Conservation (phyloP, 2,888 invertebrate species). For the Desoria tigrina region DNA sequence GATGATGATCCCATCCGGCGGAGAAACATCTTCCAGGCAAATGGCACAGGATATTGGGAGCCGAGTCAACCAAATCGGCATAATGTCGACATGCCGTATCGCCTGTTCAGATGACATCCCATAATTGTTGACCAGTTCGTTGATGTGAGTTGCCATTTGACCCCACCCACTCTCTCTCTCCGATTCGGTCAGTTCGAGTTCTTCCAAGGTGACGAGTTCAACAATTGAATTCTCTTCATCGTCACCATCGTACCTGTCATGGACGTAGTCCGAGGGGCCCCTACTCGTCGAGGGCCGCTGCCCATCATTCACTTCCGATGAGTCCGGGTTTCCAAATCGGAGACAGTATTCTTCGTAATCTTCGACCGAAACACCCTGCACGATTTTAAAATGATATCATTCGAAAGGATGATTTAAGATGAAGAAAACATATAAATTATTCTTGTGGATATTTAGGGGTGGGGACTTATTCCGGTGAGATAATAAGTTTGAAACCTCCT, state of each 20-base stretch:
- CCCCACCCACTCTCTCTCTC: background rate
- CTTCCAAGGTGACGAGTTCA: too few relatives aligned
- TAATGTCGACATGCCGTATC: background rate
- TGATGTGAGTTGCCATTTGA: background rate
- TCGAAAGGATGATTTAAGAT: too few relatives aligned
- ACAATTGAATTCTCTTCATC: too few relatives aligned
- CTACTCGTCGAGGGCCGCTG: background rate
- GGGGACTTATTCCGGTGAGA: too few relatives aligned
- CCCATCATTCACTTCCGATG: background rate
- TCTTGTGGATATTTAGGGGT: too few relatives aligned
- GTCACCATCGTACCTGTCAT: background rate
- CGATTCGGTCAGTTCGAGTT: background rate
- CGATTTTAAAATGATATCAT: too few relatives aligned
- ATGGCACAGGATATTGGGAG: background rate
- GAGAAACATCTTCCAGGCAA: slow-evolving; percentile 4
- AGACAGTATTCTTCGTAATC: background rate
- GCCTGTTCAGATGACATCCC: background rate
- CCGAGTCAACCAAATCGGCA: background rate
- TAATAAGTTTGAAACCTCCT: too few relatives aligned
- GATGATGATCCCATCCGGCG: background rate
- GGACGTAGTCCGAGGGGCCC: background rate
- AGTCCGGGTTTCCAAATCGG: background rate
- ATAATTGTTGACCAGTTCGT: background rate
- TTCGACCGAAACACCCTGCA: too few relatives aligned
- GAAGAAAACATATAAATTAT: too few relatives aligned